Evolutionary conservation across 37 sponge, comb jelly and placozoan species (phyloP).

Genomic region (Agelas oroides): DNA sequence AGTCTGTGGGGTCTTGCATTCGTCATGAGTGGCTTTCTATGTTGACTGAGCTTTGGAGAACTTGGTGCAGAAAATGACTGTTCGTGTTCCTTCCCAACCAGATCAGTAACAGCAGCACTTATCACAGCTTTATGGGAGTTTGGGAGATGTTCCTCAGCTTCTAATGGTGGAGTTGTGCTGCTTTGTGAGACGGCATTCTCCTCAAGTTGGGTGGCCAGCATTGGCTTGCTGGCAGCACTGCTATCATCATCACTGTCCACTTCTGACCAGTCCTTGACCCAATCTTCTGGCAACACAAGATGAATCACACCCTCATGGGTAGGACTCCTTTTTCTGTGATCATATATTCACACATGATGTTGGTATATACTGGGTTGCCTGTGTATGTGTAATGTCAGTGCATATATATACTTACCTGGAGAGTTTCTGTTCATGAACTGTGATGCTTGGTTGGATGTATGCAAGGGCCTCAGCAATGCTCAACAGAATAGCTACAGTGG

Average conservation of each 20-base stretch:
- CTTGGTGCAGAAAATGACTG: slow-evolving; percentile 41
- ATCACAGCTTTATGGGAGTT: no score
- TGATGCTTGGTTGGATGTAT: slow-evolving; percentile 36
- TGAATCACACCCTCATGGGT: slow-evolving; percentile 60
- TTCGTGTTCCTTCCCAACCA: neutral
- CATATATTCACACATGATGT: neutral
- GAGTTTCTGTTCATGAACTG: slow-evolving; percentile 52
- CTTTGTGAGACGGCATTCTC: no score
- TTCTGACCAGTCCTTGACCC: slow-evolving; percentile 3
- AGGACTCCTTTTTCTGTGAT: slow-evolving; percentile 64
- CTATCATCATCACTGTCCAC: neutral
- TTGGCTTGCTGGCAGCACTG: neutral
- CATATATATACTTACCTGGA: slow-evolving; percentile 25
- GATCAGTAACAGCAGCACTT: no score
- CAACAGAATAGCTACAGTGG: slow-evolving; percentile 34
- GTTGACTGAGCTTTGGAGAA: slow-evolving; percentile 24
- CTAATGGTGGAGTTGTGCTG: no score
- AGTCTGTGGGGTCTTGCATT: neutral
- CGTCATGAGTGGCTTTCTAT: neutral
- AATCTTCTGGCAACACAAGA: slow-evolving; percentile 43
- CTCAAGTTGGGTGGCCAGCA: no score
- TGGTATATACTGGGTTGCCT: neutral
- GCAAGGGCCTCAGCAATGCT: slow-evolving; percentile 52
- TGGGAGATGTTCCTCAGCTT: no score
- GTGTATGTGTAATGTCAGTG: neutral